Conservation (phyloP, 1,140 invertebrate genomes). For the Bradynema listronoti region DNA sequence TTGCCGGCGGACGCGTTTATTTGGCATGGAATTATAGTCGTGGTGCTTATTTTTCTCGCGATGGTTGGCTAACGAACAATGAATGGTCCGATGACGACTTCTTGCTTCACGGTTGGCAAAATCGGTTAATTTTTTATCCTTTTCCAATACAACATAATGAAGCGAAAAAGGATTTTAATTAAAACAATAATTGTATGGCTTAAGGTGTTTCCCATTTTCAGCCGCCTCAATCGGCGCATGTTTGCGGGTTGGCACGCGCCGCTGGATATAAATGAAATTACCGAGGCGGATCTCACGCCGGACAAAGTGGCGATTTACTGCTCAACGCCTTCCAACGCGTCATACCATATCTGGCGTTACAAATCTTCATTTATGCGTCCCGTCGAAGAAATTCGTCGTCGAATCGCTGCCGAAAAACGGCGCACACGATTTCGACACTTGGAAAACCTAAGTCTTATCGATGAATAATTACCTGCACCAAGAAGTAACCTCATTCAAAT, state of each 20-base stretch:
- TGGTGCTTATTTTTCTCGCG: conserved; percentile 34
- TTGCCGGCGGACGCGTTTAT: conserved; percentile 11
- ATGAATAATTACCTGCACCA: too few species aligned
- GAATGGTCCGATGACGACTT: conserved; percentile 27
- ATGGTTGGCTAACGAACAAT: conserved; percentile 34
- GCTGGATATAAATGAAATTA: background rate
- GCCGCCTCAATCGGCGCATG: background rate
- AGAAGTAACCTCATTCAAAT: too few species aligned
- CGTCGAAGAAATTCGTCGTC: too few species aligned
- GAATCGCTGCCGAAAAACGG: too few species aligned
- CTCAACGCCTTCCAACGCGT: background rate
- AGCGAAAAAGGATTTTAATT: background rate
- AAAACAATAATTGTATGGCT: background rate
- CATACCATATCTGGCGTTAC: background rate
- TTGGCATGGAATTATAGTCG: conserved; percentile 1
- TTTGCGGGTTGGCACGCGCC: conserved; percentile 6
- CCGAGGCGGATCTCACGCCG: background rate
- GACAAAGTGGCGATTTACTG: background rate
- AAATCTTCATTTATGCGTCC: conserved; percentile 1
- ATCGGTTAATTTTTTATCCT: conserved; percentile 4
- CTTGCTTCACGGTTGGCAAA: conserved; percentile 28
- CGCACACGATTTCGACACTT: too few species aligned
- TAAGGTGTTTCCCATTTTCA: background rate
- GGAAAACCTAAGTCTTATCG: too few species aligned
- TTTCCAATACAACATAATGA: background rate